Conservation (phyloP, 2,113 vertebrate species). For the Plecotus auritus region DNA sequence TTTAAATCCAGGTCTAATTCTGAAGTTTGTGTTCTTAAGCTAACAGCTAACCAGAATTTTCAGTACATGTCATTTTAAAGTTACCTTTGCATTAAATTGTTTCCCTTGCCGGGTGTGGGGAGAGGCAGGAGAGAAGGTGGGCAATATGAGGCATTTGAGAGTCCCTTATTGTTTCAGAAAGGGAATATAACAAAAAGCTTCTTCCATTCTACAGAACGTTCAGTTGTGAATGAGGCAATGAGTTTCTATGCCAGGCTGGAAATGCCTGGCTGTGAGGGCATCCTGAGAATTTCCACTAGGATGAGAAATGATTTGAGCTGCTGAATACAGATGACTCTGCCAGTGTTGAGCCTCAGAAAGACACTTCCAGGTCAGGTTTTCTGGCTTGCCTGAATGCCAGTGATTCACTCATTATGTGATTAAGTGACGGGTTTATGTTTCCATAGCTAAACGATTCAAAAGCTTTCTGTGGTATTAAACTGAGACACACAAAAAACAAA, state of each 20-base stretch:
- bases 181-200: neutral
- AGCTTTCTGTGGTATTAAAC: conserved; percentile 54
- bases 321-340: neutral
- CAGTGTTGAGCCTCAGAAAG: neutral
- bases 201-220: neutral
- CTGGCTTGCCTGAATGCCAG: neutral
- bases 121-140: neutral
- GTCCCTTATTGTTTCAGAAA: neutral
- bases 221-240: neutral
- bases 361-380: conserved; percentile 44
- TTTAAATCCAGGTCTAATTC: neutral
- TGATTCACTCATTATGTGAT: conserved; percentile 39
- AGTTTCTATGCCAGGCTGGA: neutral
- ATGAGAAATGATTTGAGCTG: neutral
- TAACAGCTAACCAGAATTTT: neutral
- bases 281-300: conserved; percentile 34
- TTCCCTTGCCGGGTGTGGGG: neutral
- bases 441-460: conserved; percentile 46
- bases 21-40: neutral
- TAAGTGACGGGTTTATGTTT: conserved; percentile 26
- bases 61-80: neutral
- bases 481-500: neutral
- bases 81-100: neutral
- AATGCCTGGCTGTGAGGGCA: conserved; percentile 25
- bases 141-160: neutral